These are phyloP conservation scores for Parascotia fuliginaria DNA, from an alignment of 2,888 invertebrate species.

Conservation along the genomic window DNA sequence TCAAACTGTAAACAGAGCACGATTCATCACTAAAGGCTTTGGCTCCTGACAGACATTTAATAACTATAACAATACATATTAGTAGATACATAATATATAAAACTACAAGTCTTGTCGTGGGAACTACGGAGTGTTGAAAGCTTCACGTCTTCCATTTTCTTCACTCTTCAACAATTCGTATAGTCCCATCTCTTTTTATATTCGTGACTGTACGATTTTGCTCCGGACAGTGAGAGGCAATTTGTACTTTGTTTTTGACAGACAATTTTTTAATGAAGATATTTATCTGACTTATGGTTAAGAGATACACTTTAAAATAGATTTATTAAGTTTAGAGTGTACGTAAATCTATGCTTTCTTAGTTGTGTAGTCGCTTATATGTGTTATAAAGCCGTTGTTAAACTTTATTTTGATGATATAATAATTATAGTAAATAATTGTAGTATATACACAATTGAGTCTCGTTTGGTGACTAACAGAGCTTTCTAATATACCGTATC, in stretches of 20 bases:
- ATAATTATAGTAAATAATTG: too few relatives aligned
- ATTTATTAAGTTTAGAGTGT: neutral
- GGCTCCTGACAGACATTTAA: slow-evolving; percentile 2
- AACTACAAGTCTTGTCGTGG: slow-evolving; percentile 57
- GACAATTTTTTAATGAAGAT: slow-evolving; percentile 56
- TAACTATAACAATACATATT: slow-evolving; percentile 8
- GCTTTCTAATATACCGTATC: too few relatives aligned
- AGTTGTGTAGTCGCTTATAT: too few relatives aligned
- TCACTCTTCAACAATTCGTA: slow-evolving; percentile 24
- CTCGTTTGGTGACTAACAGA: too few relatives aligned
- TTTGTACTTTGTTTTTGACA: slow-evolving; percentile 58
- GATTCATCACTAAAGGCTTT: neutral
- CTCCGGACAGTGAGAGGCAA: slow-evolving; percentile 55
- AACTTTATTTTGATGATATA: too few relatives aligned
- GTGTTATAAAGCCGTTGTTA: too few relatives aligned
- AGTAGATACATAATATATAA: too few relatives aligned
- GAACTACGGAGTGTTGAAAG: slow-evolving; percentile 57
- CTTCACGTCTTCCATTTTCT: slow-evolving; percentile 37
- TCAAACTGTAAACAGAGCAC: too few relatives aligned
- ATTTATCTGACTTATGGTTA: slow-evolving; percentile 38
- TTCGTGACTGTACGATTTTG: slow-evolving; percentile 77
- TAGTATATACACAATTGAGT: too few relatives aligned
- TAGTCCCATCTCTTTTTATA: slow-evolving; percentile 49
- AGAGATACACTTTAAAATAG: slow-evolving; percentile 5
- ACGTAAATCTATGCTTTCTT: neutral